phyloP scores from a whole-genome alignment of 2,113 vertebrate genomes.

The Caranx melampygus region DNA sequence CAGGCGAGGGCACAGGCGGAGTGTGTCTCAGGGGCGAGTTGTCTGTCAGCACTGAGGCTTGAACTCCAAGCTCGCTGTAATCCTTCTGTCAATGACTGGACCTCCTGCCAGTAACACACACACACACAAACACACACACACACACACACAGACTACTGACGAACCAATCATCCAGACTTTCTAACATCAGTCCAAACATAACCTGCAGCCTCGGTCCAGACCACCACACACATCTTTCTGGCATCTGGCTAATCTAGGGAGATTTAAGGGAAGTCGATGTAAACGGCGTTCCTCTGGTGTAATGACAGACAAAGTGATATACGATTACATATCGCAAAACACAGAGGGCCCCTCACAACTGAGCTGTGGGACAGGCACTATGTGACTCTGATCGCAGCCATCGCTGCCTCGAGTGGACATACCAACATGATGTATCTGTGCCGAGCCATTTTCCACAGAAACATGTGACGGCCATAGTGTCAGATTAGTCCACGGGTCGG shows the following conservation, averaged over 20 bases:
- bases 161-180: conserved; percentile 44
- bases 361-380: conserved; percentile 8
- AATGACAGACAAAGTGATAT: conserved; percentile 52
- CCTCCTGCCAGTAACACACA: conserved; percentile 72
- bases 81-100: conserved; percentile 79
- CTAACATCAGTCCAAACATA: conserved; percentile 69
- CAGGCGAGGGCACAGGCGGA: conserved; percentile 46
- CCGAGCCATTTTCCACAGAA: too few relatives aligned
- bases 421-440: background rate
- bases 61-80: conserved; percentile 72
- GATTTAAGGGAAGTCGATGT: conserved; percentile 52
- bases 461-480: too few relatives aligned
- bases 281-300: conserved; percentile 36
- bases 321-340: conserved; percentile 26
- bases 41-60: conserved; percentile 80
- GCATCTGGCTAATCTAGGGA: conserved; percentile 68
- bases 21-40: conserved; percentile 68
- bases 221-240: conserved; percentile 42
- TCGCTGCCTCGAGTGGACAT: background rate
- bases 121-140: conserved; percentile 48
- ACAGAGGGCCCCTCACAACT: background rate
- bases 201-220: conserved; percentile 50
- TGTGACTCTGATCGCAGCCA: background rate
- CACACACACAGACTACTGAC: conserved; percentile 33
- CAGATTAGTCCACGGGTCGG: too few relatives aligned